These are phyloP conservation scores for Hippocampus barbouri DNA, from an alignment of 2,113 vertebrate genomes.

Conservation along the genomic window DNA sequence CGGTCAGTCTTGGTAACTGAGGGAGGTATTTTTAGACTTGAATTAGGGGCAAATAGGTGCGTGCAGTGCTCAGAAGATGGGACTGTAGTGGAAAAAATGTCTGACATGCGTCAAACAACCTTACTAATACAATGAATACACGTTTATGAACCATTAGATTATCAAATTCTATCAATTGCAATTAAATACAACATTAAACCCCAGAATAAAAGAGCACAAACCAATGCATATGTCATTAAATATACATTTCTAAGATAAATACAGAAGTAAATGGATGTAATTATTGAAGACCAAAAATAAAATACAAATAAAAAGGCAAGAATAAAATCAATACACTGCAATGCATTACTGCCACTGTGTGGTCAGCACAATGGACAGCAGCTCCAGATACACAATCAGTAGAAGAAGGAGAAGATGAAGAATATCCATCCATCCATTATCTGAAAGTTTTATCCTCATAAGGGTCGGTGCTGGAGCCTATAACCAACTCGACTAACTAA, in stretches of 20 bases:
- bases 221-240: neutral
- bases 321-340: neutral
- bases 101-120: neutral
- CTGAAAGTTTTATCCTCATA: no score
- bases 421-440: no score
- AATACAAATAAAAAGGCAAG: neutral
- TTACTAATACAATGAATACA: no score
- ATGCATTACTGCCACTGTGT: conserved; percentile 52
- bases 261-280: neutral
- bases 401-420: no score
- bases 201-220: neutral
- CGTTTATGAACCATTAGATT: no score
- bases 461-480: no score
- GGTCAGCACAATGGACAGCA: conserved; percentile 18
- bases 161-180: no score
- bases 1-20: conserved; percentile 10
- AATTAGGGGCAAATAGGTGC: no score
- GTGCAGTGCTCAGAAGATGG: neutral
- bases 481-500: neutral
- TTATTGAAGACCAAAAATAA: neutral
- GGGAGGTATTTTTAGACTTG: neutral
- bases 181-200: neutral
- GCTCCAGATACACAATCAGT: neutral
- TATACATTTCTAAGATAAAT: neutral
- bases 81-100: neutral